Percentiles rank a stretch among this genome's conserved stretches.
Evolutionary conservation across 2,888 invertebrate species (phyloP).

Genomic region (Hoplodrina blanda): DNA sequence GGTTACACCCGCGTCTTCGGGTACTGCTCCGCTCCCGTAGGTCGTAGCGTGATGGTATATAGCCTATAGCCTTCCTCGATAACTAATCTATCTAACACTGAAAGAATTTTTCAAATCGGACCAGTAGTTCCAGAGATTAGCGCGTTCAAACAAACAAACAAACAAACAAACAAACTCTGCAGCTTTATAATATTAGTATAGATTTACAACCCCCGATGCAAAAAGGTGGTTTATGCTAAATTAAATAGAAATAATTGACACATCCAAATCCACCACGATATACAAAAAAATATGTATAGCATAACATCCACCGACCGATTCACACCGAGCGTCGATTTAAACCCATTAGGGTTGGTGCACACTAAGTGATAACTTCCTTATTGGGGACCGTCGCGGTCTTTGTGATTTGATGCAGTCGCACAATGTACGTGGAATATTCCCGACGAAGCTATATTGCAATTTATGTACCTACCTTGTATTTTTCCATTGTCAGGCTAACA

Average conservation of each 20-base stretch:
- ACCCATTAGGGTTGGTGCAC: constrained; percentile 70
- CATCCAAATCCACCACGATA: constrained; percentile 29
- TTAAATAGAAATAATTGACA: constrained; percentile 1
- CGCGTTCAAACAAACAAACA: too few relatives aligned
- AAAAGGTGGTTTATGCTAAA: neutral
- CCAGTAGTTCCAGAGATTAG: too few relatives aligned
- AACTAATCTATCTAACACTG: too few relatives aligned
- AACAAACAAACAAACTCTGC: too few relatives aligned
- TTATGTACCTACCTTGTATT: constrained; percentile 36
- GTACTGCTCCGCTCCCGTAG: too few relatives aligned
- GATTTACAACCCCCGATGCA: neutral
- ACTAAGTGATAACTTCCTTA: constrained; percentile 81
- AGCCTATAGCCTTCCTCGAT: too few relatives aligned
- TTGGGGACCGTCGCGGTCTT: constrained; percentile 68
- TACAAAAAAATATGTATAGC: constrained; percentile 11
- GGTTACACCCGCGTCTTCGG: too few relatives aligned
- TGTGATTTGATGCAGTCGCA: constrained; percentile 71
- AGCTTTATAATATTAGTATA: too few relatives aligned
- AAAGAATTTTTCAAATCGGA: too few relatives aligned
- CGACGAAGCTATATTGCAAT: constrained; percentile 51
- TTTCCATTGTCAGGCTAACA: constrained; percentile 23
- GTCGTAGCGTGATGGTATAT: too few relatives aligned
- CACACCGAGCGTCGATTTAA: constrained; percentile 64
- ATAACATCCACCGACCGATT: constrained; percentile 45
- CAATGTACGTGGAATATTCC: constrained; percentile 55